Evolutionary conservation across 2,113 vertebrate genomes (phyloP).

Genomic region (Notechis scutatus): DNA sequence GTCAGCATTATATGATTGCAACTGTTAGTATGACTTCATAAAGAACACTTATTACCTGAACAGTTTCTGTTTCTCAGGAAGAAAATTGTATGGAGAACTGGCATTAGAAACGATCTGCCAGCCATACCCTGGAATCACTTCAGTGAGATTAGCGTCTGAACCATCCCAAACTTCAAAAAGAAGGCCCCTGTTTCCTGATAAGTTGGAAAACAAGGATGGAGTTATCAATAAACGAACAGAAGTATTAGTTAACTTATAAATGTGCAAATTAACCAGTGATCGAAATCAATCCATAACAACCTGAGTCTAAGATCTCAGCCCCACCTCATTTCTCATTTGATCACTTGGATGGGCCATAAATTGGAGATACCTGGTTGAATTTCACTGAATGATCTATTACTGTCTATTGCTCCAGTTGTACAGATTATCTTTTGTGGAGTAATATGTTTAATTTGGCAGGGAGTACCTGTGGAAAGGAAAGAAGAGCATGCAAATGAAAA

Average conservation of each 20-base stretch:
- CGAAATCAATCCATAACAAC: background rate
- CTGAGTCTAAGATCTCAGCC: background rate
- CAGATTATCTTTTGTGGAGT: constrained; percentile 66
- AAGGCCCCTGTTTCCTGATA: constrained; percentile 74
- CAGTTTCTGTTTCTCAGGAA: constrained; percentile 52
- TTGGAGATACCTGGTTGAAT: constrained; percentile 65
- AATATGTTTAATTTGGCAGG: constrained; percentile 54
- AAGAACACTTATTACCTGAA: constrained; percentile 68
- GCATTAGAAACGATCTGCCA: constrained; percentile 69
- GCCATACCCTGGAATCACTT: constrained; percentile 60
- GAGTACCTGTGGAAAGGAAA: constrained; percentile 51
- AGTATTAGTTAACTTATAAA: background rate
- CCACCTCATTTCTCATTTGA: background rate
- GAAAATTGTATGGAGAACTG: constrained; percentile 64
- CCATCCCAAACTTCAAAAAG: constrained; percentile 74
- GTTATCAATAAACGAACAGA: constrained; percentile 11
- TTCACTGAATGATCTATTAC: background rate
- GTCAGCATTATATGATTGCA: constrained; percentile 30
- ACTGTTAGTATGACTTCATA: constrained; percentile 31
- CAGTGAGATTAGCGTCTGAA: constrained; percentile 48
- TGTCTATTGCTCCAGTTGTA: constrained; percentile 36
- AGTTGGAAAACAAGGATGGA: constrained; percentile 29
- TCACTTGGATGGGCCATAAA: background rate
- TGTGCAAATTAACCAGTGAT: background rate
- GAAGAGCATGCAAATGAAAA: background rate